These are phyloP conservation scores for Actinostola sp. DNA, from an alignment of 92 coral and sea anemone species.

Conservation along the genomic window DNA sequence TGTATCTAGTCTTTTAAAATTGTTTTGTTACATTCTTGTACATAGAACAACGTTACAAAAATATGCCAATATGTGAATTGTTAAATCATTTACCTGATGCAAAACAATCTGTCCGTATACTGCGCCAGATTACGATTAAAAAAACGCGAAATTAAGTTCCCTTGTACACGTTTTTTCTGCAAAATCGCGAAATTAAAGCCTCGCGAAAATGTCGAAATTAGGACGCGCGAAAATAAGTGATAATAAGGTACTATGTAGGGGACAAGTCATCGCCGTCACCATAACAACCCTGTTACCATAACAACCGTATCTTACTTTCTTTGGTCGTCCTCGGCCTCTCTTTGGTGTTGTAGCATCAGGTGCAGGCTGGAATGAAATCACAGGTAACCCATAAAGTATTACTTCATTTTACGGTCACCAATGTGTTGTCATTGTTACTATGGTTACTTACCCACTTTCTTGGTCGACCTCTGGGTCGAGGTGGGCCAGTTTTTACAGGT, in stretches of 20 bases:
- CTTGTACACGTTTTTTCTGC: no score
- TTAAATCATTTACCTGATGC: no score
- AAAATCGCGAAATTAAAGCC: no score
- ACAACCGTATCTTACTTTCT: conserved; percentile 53
- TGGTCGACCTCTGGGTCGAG: conserved; percentile 94
- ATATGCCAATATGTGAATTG: no score
- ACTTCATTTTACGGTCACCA: background rate
- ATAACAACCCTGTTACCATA: no score
- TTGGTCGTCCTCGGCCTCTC: conserved; percentile 83
- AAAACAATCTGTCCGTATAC: no score
- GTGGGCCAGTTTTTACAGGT: conserved; percentile 82
- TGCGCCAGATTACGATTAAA: no score
- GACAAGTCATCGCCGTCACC: no score
- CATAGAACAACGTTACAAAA: no score
- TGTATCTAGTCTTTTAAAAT: no score
- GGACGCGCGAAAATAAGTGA: no score
- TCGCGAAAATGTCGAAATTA: background rate
- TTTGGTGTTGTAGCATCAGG: conserved; percentile 68
- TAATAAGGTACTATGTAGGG: background rate
- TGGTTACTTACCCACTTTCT: conserved; percentile 81
- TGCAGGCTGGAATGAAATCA: conserved; percentile 41
- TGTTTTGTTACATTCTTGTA: no score
- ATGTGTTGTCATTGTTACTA: background rate
- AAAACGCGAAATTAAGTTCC: background rate
- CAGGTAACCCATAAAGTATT: background rate